Conservation (phyloP, 2,888 invertebrate species). For the Muscina levida region DNA sequence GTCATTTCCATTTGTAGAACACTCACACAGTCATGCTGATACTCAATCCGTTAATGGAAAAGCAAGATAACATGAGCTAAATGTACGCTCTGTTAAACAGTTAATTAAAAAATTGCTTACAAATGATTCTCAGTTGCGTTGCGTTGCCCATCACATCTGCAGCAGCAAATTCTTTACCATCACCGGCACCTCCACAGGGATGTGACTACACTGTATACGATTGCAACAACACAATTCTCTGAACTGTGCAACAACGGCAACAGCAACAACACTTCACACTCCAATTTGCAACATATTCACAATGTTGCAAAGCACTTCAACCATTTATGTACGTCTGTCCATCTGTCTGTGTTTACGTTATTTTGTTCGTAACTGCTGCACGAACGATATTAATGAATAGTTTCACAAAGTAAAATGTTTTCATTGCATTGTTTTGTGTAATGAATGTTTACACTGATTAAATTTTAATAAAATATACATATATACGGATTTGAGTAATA, state of each 20-base stretch:
- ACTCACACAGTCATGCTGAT: neutral
- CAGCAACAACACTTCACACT: neutral
- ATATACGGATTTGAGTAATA: too few species aligned
- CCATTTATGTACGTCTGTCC: neutral
- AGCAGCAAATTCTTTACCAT: neutral
- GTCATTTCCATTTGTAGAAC: too few species aligned
- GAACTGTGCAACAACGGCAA: neutral
- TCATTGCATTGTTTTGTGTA: too few species aligned
- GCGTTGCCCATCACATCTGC: neutral
- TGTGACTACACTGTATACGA: neutral
- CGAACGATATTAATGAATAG: too few species aligned
- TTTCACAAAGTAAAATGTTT: too few species aligned
- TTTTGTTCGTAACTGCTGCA: too few species aligned
- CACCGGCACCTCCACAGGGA: neutral
- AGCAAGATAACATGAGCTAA: slow-evolving; percentile 26
- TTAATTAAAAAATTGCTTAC: slow-evolving; percentile 39
- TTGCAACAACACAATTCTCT: too few species aligned
- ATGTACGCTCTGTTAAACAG: slow-evolving; percentile 37
- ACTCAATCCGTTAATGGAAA: slow-evolving; percentile 31
- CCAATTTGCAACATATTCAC: neutral
- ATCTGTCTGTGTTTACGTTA: neutral
- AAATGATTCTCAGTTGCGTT: neutral
- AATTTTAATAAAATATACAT: too few species aligned
- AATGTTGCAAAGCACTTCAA: slow-evolving; percentile 7
- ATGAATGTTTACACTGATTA: too few species aligned